A percentile compares a stretch with the other conserved stretches of the same genome.
Conservation (phyloP, 1,140 invertebrate species). For the Drosophila sturtevanti region DNA sequence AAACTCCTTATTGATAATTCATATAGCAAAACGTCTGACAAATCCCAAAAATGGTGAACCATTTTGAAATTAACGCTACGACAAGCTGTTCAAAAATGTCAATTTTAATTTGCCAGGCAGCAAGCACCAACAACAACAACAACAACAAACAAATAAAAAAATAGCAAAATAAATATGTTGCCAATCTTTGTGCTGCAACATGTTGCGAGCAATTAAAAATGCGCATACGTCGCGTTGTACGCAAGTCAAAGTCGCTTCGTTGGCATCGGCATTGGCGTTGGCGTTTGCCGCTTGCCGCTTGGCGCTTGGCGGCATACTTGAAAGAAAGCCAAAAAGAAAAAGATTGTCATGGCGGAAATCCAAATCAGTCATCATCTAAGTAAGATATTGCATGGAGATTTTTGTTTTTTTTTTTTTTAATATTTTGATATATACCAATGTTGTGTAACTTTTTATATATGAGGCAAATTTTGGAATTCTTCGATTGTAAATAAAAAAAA, state of each 20-base stretch:
- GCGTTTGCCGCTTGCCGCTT: slow-evolving; percentile 17
- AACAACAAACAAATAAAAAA: slow-evolving; percentile 3
- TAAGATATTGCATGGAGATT: slow-evolving; percentile 14
- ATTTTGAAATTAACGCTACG: slow-evolving; percentile 75
- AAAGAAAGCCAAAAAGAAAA: slow-evolving; percentile 53
- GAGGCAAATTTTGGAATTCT: not conserved
- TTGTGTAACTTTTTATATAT: not conserved
- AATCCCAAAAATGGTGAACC: slow-evolving; percentile 64
- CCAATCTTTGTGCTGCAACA: slow-evolving; percentile 73
- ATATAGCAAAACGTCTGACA: slow-evolving; percentile 61
- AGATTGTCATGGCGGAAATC: slow-evolving; percentile 70
- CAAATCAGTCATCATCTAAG: slow-evolving; percentile 55
- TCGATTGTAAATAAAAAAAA: not conserved
- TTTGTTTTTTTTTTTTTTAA: slow-evolving; percentile 17
- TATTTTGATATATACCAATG: not conserved
- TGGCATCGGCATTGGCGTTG: slow-evolving; percentile 27
- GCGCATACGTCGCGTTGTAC: slow-evolving; percentile 74
- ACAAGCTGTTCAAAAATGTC: slow-evolving; percentile 70
- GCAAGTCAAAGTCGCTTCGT: slow-evolving; percentile 20
- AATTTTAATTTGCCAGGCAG: slow-evolving; percentile 72
- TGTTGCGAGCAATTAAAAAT: slow-evolving; percentile 77
- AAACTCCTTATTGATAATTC: slow-evolving; percentile 75
- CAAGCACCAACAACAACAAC: slow-evolving; percentile 53
- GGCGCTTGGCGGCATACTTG: slow-evolving; percentile 40
- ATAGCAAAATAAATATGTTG: slow-evolving; percentile 32